A percentile compares a stretch with the other conserved stretches of the same genome.
Conservation (phyloP, 2,797 vertebrate genomes). For the Triplophysa yarkandensis region DNA sequence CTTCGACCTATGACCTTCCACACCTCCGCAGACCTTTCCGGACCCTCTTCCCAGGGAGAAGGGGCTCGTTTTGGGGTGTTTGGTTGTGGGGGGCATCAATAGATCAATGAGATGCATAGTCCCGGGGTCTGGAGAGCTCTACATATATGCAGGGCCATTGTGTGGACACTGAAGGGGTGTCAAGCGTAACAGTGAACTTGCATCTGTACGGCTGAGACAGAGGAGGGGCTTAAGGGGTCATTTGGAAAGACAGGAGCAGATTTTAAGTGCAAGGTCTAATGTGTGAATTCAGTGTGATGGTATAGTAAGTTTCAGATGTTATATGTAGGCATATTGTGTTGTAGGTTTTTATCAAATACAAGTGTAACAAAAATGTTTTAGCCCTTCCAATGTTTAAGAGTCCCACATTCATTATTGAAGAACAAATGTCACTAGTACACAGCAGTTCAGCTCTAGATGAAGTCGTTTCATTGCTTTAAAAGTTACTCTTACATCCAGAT, state of each 20-base stretch:
- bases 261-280: slow-evolving; percentile 49
- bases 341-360: not conserved
- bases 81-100: slow-evolving; percentile 61
- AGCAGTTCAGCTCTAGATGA: not conserved
- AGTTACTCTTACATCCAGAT: not conserved
- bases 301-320: not conserved
- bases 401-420: too few relatives aligned
- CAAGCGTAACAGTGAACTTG: slow-evolving; percentile 48
- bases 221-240: slow-evolving; percentile 32
- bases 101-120: slow-evolving; percentile 65
- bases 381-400: too few relatives aligned
- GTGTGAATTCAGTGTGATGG: not conserved
- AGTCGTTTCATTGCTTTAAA: not conserved
- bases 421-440: too few relatives aligned
- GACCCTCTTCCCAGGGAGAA: slow-evolving; percentile 51
- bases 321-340: not conserved
- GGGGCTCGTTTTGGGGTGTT: slow-evolving; percentile 37
- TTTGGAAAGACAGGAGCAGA: slow-evolving; percentile 28
- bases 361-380: too few relatives aligned
- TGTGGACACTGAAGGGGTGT: slow-evolving; percentile 56
- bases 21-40: slow-evolving; percentile 42
- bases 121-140: slow-evolving; percentile 49
- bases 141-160: slow-evolving; percentile 65
- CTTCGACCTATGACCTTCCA: slow-evolving; percentile 56
- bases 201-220: slow-evolving; percentile 49